phyloP scores from a whole-genome alignment of 2,797 vertebrate genomes.

The Peromyscus attwateri region DNA sequence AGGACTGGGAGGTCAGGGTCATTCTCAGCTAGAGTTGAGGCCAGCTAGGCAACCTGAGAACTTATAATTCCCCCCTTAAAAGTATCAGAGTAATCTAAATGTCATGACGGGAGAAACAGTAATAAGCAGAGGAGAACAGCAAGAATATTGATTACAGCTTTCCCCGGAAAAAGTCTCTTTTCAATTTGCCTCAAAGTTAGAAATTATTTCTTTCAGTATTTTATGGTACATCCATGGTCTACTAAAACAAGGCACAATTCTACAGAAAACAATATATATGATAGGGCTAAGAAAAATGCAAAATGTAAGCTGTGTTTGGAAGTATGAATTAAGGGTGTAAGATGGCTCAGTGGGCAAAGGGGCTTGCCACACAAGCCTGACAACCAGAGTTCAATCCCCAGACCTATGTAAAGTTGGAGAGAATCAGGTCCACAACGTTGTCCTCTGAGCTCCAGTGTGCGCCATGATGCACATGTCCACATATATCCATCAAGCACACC shows the following conservation, averaged over 20 bases:
- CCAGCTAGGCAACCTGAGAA: not conserved
- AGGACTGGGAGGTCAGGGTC: not conserved
- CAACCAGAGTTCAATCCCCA: not conserved
- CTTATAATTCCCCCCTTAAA: not conserved
- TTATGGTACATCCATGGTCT: not conserved
- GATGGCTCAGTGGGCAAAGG: not conserved
- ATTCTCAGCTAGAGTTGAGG: too few relatives aligned
- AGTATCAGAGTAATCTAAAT: not conserved
- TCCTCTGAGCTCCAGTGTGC: not conserved
- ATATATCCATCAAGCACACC: not conserved
- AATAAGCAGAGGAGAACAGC: not conserved
- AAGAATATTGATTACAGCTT: not conserved
- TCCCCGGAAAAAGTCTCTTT: not conserved
- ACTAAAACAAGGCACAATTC: conserved; percentile 19
- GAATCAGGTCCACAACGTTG: not conserved
- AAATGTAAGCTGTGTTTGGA: not conserved
- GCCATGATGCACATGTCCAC: not conserved
- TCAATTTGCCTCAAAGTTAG: not conserved
- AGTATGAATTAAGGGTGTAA: not conserved
- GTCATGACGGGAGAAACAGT: not conserved
- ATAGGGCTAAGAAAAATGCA: not conserved
- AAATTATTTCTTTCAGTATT: not conserved
- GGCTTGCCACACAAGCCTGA: not conserved
- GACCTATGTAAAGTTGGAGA: not conserved
- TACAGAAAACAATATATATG: not conserved